phyloP scores from a whole-genome alignment of 2,113 vertebrate genomes.

The Glareola pratincola region DNA sequence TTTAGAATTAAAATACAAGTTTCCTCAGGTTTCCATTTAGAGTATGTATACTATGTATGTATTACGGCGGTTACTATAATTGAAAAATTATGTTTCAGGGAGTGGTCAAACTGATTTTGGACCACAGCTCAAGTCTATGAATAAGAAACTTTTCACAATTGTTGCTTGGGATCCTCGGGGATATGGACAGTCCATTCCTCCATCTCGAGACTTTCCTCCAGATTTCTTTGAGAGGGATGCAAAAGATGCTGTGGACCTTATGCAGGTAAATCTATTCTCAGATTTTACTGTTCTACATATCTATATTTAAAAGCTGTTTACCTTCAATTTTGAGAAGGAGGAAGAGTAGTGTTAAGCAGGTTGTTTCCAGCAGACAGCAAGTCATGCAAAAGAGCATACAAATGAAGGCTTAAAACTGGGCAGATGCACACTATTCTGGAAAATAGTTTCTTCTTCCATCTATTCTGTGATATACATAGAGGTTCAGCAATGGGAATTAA shows the following conservation, averaged over 20 bases:
- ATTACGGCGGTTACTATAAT: background rate
- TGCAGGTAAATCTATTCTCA: conserved; percentile 78
- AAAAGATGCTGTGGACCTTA: conserved; percentile 87
- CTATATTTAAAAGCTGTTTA: background rate
- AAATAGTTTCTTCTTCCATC: background rate
- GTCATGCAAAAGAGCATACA: background rate
- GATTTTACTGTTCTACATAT: background rate
- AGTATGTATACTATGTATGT: background rate
- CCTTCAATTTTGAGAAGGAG: background rate
- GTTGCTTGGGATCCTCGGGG: conserved; percentile 91
- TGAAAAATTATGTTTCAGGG: conserved; percentile 69
- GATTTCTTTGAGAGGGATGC: conserved; percentile 92
- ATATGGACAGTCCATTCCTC: conserved; percentile 89
- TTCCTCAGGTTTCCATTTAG: background rate
- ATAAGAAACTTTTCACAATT: conserved; percentile 82
- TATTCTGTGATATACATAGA: background rate
- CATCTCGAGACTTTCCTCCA: conserved; percentile 84
- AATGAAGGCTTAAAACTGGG: background rate
- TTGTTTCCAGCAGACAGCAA: background rate
- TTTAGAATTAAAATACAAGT: background rate
- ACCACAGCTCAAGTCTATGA: conserved; percentile 84
- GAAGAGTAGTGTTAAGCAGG: background rate
- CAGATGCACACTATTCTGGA: background rate
- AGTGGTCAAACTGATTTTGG: conserved; percentile 85
- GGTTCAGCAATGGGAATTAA: background rate